phyloP scores from a whole-genome alignment of 1,140 invertebrate species.

The Brachionus asplanchnoidis region DNA sequence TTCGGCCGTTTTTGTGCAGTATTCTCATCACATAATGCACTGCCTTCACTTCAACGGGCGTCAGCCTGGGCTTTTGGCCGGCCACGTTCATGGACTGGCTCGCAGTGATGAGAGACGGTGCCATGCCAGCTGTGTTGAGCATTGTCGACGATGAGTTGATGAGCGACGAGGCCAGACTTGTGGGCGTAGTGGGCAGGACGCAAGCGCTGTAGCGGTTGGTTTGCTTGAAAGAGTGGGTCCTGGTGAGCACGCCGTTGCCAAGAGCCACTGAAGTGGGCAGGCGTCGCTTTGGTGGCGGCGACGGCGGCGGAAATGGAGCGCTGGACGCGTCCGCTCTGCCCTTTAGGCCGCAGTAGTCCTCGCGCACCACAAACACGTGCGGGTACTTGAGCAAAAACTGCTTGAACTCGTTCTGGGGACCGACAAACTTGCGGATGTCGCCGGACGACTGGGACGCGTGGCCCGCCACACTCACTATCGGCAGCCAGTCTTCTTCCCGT shows the following conservation, averaged over 20 bases:
- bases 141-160: neutral
- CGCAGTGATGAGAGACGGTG: neutral
- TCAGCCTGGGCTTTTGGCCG: constrained; percentile 14
- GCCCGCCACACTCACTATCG: constrained; percentile 55
- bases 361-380: constrained; percentile 56
- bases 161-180: neutral
- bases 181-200: neutral
- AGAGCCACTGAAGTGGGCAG: constrained; percentile 33
- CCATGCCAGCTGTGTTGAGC: neutral
- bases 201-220: constrained; percentile 29
- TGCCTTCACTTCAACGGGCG: constrained; percentile 41
- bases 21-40: constrained; percentile 42
- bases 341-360: constrained; percentile 53
- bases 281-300: constrained; percentile 41
- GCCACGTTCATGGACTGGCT: neutral
- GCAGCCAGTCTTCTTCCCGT: constrained; percentile 56
- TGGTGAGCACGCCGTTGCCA: constrained; percentile 12
- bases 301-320: constrained; percentile 40
- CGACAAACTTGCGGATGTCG: constrained; percentile 57
- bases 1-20: constrained; percentile 31
- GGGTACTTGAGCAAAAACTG: constrained; percentile 55
- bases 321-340: constrained; percentile 23
- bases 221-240: constrained; percentile 39
- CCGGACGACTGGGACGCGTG: constrained; percentile 56
- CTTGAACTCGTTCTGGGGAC: constrained; percentile 56